Conservation (phyloP, 2,888 invertebrate genomes). For the Gonocerus acuteangulatus region DNA sequence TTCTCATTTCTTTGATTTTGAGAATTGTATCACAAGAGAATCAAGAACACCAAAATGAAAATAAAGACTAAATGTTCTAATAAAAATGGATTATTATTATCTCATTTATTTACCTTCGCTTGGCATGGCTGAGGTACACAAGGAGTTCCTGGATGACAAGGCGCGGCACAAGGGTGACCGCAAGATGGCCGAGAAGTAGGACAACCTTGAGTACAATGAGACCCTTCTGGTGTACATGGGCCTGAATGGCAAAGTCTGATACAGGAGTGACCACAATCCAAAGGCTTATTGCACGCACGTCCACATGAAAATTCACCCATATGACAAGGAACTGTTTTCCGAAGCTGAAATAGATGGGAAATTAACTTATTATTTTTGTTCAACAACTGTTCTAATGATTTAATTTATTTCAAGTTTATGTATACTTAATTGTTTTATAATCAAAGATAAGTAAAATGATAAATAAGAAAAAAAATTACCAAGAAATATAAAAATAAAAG, state of each 20-base stretch:
- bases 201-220: slow-evolving; percentile 75
- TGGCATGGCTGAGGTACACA: slow-evolving; percentile 27
- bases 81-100: too few relatives aligned
- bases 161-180: slow-evolving; percentile 75
- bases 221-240: slow-evolving; percentile 57
- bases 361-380: neutral
- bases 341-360: slow-evolving; percentile 51
- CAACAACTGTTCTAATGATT: too few relatives aligned
- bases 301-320: slow-evolving; percentile 86
- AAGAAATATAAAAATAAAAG: too few relatives aligned
- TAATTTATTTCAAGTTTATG: too few relatives aligned
- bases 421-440: too few relatives aligned
- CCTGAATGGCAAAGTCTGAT: slow-evolving; percentile 70
- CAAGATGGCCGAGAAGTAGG: slow-evolving; percentile 57
- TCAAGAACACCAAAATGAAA: too few relatives aligned
- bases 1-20: too few relatives aligned
- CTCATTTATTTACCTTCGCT: slow-evolving; percentile 30
- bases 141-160: slow-evolving; percentile 65
- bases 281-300: slow-evolving; percentile 67
- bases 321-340: slow-evolving; percentile 83
- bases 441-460: too few relatives aligned
- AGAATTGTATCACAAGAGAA: too few relatives aligned
- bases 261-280: slow-evolving; percentile 82
- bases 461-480: too few relatives aligned
- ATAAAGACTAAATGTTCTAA: too few relatives aligned